Evolutionary conservation across 1,140 invertebrate genomes (phyloP), one percentile per base, ranked within the genome.

Genomic region (Drosophila kikkawai): DNA sequence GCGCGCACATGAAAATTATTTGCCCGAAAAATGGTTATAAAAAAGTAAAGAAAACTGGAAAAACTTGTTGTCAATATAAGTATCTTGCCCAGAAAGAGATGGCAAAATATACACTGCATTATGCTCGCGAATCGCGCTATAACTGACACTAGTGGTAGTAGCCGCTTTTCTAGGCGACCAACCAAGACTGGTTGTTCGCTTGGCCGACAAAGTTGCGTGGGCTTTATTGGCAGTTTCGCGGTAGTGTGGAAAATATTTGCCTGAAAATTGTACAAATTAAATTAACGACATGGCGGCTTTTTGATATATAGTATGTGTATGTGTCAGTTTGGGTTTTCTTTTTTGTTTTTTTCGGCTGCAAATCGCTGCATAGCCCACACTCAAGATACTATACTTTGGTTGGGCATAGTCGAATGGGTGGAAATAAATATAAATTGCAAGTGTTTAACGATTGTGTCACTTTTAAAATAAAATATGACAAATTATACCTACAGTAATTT

Each of bases 181-280:
- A 87, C 84, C 84, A 90, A 84, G 76, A 61, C 84, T 68, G 77
- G 80, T 79, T 85, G 53, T 26, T 56, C 36, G 19, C 53, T 39
- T 39, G 77, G 78, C 82, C 58, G 53, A 42, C 53, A 60, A 44
- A 64, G 73, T 81, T 81, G 85, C 85, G 82, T 90, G 82, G 85
- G 85, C 86, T 88, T 90, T 88, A 90, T 90, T 90, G 85, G 85
- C 85, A 91, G 85, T 82, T 85, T 67, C 75, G 80, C 75, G 80
- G 63, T 69, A 58, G 82, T 90, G 85, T 88, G 84, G 84, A 90
- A 88, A 90, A 88, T 91, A 88, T 88, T 90, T 88, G 81, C 74
- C 85, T 74, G 82, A 88, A 87, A 84, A 87, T 88, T 88, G 83
- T 88, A 75, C 85, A 88, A 88, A 90, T 90, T 88, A 90, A 85